These are phyloP conservation scores for Camarhynchus parvulus DNA, from an alignment of 2,113 vertebrate genomes.

Conservation along the genomic window DNA sequence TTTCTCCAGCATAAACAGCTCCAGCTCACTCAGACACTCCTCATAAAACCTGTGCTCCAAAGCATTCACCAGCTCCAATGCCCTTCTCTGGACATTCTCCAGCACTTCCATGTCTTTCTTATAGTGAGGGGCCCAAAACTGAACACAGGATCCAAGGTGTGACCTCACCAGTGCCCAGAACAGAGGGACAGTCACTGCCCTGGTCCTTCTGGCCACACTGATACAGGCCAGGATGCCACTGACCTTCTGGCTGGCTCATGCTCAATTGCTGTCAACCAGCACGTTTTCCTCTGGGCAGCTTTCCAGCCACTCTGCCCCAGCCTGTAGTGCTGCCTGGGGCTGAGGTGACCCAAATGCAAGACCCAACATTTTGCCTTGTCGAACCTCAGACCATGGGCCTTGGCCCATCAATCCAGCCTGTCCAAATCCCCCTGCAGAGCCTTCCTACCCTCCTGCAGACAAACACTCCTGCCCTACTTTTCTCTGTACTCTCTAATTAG, in stretches of 20 bases:
- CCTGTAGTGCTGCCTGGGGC: rapidly evolving
- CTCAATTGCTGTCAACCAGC: not conserved
- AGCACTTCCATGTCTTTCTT: not conserved
- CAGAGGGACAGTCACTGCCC: not conserved
- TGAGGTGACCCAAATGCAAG: not conserved
- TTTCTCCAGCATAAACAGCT: not conserved
- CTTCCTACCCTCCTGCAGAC: not conserved
- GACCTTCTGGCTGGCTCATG: not conserved
- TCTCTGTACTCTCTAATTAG: not conserved
- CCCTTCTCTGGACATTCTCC: not conserved
- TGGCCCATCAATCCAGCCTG: too few species aligned
- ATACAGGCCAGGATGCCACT: not conserved
- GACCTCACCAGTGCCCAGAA: too few species aligned
- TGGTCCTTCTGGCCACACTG: not conserved
- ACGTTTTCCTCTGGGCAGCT: not conserved
- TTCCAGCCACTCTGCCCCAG: not conserved
- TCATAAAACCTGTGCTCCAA: not conserved
- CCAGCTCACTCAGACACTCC: rapidly evolving
- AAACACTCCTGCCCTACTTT: not conserved
- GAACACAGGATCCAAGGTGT: rapidly evolving
- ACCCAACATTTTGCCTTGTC: not conserved
- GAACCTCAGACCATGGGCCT: not conserved
- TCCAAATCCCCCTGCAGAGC: not conserved
- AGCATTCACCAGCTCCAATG: not conserved
- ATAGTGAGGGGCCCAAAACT: not conserved